These are phyloP conservation scores for Boloria selene DNA, from an alignment of 2,888 invertebrate genomes.

Conservation along the genomic window DNA sequence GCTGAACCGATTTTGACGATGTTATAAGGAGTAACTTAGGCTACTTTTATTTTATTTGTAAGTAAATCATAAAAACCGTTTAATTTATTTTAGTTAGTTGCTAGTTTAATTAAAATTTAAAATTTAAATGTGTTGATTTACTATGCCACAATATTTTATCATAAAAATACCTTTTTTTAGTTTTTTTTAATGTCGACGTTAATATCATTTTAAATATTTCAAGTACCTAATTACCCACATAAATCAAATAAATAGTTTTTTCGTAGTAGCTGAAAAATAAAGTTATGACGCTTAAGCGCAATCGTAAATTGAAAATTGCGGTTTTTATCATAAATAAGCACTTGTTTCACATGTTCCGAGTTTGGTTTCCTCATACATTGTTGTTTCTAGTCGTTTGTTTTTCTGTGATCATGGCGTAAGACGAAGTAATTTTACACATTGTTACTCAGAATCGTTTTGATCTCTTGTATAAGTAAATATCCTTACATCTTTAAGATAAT, in stretches of 20 bases:
- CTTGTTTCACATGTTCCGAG: conserved; percentile 19
- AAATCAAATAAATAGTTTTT: not conserved
- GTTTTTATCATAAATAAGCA: conserved; percentile 30
- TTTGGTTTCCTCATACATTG: conserved; percentile 13
- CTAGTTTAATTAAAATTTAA: too few species aligned
- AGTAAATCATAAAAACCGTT: too few species aligned
- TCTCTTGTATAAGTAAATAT: conserved; percentile 21
- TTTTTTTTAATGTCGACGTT: not conserved
- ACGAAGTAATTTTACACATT: conserved; percentile 26
- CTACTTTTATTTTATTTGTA: too few species aligned
- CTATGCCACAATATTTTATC: too few species aligned
- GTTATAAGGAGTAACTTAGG: too few species aligned
- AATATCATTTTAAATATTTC: not conserved
- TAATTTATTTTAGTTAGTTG: too few species aligned
- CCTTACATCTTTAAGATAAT: not conserved
- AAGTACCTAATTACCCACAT: not conserved
- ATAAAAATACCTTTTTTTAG: too few species aligned
- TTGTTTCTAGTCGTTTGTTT: conserved; percentile 22
- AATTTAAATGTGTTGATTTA: too few species aligned
- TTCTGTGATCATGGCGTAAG: conserved; percentile 14
- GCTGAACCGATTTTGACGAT: too few species aligned
- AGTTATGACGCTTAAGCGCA: conserved; percentile 20
- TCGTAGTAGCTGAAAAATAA: conserved; percentile 17
- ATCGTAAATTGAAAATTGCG: conserved; percentile 29
- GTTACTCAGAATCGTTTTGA: conserved; percentile 23